Conservation (phyloP, 2,888 invertebrate genomes). For the Criorhina ranunculi region DNA sequence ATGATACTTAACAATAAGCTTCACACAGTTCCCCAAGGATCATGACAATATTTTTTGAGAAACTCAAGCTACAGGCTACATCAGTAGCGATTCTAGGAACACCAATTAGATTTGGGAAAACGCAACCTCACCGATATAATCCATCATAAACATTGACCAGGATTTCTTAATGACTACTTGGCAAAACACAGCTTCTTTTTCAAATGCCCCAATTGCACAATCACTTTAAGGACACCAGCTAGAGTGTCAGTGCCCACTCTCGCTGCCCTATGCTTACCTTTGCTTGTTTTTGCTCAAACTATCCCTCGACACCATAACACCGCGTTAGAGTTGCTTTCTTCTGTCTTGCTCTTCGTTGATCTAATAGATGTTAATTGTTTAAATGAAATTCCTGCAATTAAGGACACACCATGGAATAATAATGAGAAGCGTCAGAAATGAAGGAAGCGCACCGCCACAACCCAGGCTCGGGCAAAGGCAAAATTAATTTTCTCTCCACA, state of each 20-base stretch:
- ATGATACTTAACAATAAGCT: no score
- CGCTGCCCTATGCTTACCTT: not conserved
- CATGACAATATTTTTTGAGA: no score
- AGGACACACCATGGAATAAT: constrained; percentile 79
- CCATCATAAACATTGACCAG: no score
- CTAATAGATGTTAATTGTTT: constrained; percentile 83
- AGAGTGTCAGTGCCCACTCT: not conserved
- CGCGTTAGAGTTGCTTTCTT: constrained; percentile 14
- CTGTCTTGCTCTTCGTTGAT: constrained; percentile 49
- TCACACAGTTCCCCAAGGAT: no score
- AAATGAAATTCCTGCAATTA: constrained; percentile 84
- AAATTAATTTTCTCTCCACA: constrained; percentile 57
- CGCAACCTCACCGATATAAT: no score
- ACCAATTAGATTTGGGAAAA: no score
- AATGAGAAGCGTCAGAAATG: constrained; percentile 75
- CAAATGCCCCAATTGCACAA: not conserved
- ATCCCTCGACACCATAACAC: constrained; percentile 16
- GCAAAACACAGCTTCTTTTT: not conserved
- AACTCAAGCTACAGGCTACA: no score
- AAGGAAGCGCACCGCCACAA: constrained; percentile 39
- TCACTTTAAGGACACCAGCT: constrained; percentile 2
- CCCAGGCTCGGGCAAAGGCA: constrained; percentile 4
- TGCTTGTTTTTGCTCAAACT: constrained; percentile 13
- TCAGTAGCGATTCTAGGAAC: no score
- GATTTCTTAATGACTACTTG: no score